A percentile compares a stretch with the other conserved stretches of the same genome.
Evolutionary conservation across 2,113 vertebrate genomes (phyloP).

Genomic region (Trichomycterus rosablanca): DNA sequence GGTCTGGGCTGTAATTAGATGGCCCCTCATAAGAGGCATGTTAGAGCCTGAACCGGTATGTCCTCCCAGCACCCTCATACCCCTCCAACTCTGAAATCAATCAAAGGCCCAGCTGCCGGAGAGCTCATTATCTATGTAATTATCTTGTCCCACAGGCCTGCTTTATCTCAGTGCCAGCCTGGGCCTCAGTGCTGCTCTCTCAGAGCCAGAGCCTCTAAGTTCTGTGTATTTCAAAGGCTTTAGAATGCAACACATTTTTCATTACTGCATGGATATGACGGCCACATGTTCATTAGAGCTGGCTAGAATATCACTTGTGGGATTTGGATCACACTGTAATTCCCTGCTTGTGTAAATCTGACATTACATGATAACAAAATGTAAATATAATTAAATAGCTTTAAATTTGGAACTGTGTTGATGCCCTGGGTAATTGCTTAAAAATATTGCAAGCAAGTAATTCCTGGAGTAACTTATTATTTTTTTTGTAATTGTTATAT

Average conservation of each 20-base stretch:
- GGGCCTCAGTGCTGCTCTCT: conserved; percentile 12
- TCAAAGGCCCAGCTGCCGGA: conserved; percentile 46
- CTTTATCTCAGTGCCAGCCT: conserved; percentile 36
- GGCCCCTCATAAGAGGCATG: conserved; percentile 23
- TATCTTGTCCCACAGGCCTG: conserved; percentile 40
- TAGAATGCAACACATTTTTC: neutral
- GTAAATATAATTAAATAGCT: too few relatives aligned
- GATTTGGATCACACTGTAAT: too few relatives aligned
- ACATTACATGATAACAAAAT: too few relatives aligned
- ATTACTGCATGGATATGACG: neutral
- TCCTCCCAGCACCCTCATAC: conserved; percentile 29
- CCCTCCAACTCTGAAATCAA: conserved; percentile 43
- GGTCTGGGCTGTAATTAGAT: conserved; percentile 30
- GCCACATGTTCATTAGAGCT: neutral
- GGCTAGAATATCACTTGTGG: too few relatives aligned
- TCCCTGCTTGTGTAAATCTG: too few relatives aligned
- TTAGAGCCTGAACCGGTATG: conserved; percentile 41
- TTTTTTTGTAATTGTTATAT: too few relatives aligned
- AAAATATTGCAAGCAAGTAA: too few relatives aligned
- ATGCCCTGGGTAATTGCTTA: too few relatives aligned
- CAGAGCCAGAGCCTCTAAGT: conserved; percentile 2
- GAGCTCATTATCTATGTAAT: conserved; percentile 41
- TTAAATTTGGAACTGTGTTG: too few relatives aligned
- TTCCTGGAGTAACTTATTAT: too few relatives aligned
- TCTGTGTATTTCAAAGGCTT: neutral